Evolutionary conservation across 2,888 invertebrate genomes (phyloP), one percentile per base, ranked within the genome.

Genomic region (Caenorhabditis virilis): DNA sequence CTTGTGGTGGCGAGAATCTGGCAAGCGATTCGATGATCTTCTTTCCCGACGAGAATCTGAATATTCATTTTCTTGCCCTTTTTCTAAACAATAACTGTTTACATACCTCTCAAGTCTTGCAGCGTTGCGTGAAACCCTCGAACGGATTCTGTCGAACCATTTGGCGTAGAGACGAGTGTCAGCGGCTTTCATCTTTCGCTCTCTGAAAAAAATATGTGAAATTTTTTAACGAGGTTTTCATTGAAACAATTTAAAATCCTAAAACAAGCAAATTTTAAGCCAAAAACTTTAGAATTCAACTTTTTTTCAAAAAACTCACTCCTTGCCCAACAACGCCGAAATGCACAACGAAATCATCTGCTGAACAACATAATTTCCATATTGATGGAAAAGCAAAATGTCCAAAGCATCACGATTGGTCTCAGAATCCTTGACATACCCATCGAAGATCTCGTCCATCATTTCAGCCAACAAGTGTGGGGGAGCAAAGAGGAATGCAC

Each of bases 301-400:
- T 9, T 39, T 18, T 20, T 36, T 26, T 13, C 6, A 16, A 25
- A 15, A 16, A 39, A 50, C 55, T 50, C 26, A 66, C 66, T 61
- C 56, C 50, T 61, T 50, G 27, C 60, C 66, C 25, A 67, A 41
- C n/a, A 62, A 23, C 5, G 61, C 61, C 13, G 60, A 67, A 5
- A 43, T 56, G 59, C 76, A 50, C 23, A 78, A 66, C 16, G 39
- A 53, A 33, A 79, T 74, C 71, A 79, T 71, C 23, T 70, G 68
- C 56, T 79, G 79, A 18, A 78, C 69, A 38, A 79, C 77, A 43
- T 79, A 79, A 60, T 79, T 79, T 49, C 79, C 79, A 54, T 61
- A 79, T 43, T 79, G 79, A 57, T 79, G 74, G 61, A 79, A 77
- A 22, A 79, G 64, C 51, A 79, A 67, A 33, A 74, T 66, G 52